Percentiles rank a stretch among this genome's conserved stretches.
Evolutionary conservation across 2,797 vertebrate genomes (phyloP).

Genomic region (Spea hammondii): DNA sequence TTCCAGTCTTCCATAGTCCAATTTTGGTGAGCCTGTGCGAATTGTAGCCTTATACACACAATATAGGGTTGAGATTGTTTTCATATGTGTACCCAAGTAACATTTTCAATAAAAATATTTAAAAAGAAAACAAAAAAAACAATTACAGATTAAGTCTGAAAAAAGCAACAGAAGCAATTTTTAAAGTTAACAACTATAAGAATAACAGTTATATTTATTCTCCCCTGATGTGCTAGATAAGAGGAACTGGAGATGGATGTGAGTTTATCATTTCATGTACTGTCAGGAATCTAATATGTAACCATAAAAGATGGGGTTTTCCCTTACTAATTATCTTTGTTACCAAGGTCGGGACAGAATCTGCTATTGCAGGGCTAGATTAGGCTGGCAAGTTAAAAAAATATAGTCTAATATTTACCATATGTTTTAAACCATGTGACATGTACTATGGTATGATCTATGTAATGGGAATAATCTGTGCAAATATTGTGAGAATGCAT

Average conservation of each 20-base stretch:
- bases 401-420: conserved; percentile 19
- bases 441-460: conserved; percentile 18
- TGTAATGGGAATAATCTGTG: conserved; percentile 3
- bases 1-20: too few species aligned
- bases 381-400: background rate
- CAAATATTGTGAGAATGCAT: conserved; percentile 1
- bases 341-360: background rate
- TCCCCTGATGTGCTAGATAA: background rate
- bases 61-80: too few species aligned
- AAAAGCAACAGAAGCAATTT: background rate
- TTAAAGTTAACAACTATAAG: background rate
- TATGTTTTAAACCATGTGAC: conserved; percentile 7
- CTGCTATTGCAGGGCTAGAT: background rate
- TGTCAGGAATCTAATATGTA: background rate
- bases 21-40: too few species aligned
- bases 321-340: background rate
- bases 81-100: too few species aligned
- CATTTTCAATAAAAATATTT: too few species aligned
- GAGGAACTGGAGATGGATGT: background rate
- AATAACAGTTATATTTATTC: background rate
- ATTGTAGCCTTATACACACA: too few species aligned
- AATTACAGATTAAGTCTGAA: too few species aligned
- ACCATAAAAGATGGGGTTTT: background rate
- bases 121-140: too few species aligned
- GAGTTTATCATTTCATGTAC: background rate